phyloP scores from a whole-genome alignment of 35 echinoderm and acorn worm species.

The Heliocidaris tuberculata region DNA sequence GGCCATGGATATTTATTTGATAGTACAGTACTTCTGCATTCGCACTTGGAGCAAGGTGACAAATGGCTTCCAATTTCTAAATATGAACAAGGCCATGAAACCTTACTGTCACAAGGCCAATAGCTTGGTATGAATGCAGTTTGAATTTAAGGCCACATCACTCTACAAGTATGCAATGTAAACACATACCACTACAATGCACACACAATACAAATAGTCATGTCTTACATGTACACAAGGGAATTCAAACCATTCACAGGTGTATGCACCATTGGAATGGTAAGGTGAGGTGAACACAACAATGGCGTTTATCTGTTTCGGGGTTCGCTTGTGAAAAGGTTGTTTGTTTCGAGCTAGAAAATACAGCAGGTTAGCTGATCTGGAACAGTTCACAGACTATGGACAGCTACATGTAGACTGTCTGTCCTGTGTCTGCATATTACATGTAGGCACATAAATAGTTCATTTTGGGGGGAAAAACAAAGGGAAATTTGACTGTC shows the following conservation, averaged over 20 bases:
- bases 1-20: neutral
- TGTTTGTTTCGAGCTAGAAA: neutral
- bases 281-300: neutral
- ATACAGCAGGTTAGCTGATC: neutral
- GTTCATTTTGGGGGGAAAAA: too few species aligned
- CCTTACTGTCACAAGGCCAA: neutral
- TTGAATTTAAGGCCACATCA: neutral
- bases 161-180: neutral
- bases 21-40: neutral
- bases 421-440: too few species aligned
- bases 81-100: slow-evolving; percentile 2
- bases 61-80: neutral
- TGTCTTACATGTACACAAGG: neutral
- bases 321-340: neutral
- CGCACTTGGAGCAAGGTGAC: neutral
- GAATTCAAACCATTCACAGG: neutral
- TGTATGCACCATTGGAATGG: neutral
- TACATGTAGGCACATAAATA: too few species aligned
- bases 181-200: neutral
- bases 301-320: neutral
- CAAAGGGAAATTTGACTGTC: too few species aligned
- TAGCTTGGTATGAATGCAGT: neutral
- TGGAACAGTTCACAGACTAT: neutral
- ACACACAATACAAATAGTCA: neutral
- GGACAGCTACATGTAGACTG: too few species aligned